Percentiles rank a stretch among this genome's conserved stretches.
Evolutionary conservation across 2,113 vertebrate genomes (phyloP).

Genomic region (Oplegnathus fasciatus): DNA sequence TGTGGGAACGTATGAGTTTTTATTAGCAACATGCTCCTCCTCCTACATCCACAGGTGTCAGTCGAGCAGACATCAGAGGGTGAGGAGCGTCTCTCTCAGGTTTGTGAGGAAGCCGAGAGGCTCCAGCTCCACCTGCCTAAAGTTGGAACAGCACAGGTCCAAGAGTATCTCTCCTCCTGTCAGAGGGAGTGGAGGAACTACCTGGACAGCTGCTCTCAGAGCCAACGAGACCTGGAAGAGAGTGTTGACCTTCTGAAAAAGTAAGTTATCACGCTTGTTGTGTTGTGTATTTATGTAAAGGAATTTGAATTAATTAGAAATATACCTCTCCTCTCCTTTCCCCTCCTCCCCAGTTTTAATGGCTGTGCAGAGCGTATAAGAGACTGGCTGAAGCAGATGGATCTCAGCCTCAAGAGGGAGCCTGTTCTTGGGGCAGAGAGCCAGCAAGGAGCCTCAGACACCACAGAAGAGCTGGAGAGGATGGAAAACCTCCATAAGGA

Average conservation of each 20-base stretch:
- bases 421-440: slow-evolving; percentile 82
- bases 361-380: slow-evolving; percentile 86
- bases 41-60: slow-evolving; percentile 79
- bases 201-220: slow-evolving; percentile 87
- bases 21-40: not conserved
- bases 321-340: not conserved
- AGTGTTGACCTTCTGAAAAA: slow-evolving; percentile 84
- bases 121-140: slow-evolving; percentile 88
- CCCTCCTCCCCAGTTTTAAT: slow-evolving; percentile 87
- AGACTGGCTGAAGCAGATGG: slow-evolving; percentile 91
- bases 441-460: slow-evolving; percentile 87
- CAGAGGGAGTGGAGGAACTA: slow-evolving; percentile 90
- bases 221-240: slow-evolving; percentile 87
- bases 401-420: slow-evolving; percentile 88
- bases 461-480: slow-evolving; percentile 90
- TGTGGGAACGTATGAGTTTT: not conserved
- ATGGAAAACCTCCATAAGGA: slow-evolving; percentile 92
- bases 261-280: slow-evolving; percentile 60
- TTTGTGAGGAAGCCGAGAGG: slow-evolving; percentile 89
- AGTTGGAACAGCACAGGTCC: slow-evolving; percentile 85
- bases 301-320: slow-evolving; percentile 24
- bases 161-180: slow-evolving; percentile 88
- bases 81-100: slow-evolving; percentile 85
- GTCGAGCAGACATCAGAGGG: slow-evolving; percentile 86
- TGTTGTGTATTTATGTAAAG: slow-evolving; percentile 18